Percentiles rank a stretch among this genome's conserved stretches.
phyloP scores from a whole-genome alignment of 2,888 invertebrate species.

The Mythimna loreyi region DNA sequence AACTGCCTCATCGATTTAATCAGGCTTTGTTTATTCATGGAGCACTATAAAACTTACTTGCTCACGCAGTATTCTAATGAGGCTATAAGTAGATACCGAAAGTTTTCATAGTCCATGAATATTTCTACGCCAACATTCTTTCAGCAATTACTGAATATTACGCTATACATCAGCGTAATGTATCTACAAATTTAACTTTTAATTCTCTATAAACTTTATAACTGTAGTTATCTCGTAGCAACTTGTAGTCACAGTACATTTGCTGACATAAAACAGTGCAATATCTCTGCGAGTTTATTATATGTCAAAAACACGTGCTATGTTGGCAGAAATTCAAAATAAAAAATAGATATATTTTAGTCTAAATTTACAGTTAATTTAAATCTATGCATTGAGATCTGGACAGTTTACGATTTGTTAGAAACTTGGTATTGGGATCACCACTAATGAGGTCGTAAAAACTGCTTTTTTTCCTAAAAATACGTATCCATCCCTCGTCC shows the following conservation, averaged over 20 bases:
- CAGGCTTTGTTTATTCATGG: conserved; percentile 68
- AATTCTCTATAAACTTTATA: conserved; percentile 58
- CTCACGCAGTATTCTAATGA: conserved; percentile 53
- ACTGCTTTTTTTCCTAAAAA: not conserved
- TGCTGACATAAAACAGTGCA: conserved; percentile 48
- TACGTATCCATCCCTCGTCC: not conserved
- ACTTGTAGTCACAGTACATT: conserved; percentile 64
- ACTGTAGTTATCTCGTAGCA: conserved; percentile 24
- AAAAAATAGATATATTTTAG: conserved; percentile 20
- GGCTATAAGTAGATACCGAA: conserved; percentile 20
- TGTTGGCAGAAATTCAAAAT: conserved; percentile 82
- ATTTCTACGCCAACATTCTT: conserved; percentile 47
- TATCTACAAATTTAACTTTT: conserved; percentile 74
- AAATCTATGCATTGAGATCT: conserved; percentile 23
- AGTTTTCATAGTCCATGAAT: conserved; percentile 24
- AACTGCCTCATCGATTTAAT: conserved; percentile 74
- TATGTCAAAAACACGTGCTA: conserved; percentile 73
- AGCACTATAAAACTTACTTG: conserved; percentile 40
- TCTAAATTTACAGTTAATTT: conserved; percentile 21
- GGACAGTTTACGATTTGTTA: conserved; percentile 31
- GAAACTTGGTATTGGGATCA: conserved; percentile 10
- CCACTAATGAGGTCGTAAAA: conserved; percentile 33
- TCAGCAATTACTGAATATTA: conserved; percentile 38
- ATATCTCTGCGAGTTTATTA: conserved; percentile 65
- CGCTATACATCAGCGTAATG: conserved; percentile 63